A percentile compares a stretch with the other conserved stretches of the same genome.
Evolutionary conservation across 23 tunicate genomes (phyloP).

Genomic region (Ciona savignyi): DNA sequence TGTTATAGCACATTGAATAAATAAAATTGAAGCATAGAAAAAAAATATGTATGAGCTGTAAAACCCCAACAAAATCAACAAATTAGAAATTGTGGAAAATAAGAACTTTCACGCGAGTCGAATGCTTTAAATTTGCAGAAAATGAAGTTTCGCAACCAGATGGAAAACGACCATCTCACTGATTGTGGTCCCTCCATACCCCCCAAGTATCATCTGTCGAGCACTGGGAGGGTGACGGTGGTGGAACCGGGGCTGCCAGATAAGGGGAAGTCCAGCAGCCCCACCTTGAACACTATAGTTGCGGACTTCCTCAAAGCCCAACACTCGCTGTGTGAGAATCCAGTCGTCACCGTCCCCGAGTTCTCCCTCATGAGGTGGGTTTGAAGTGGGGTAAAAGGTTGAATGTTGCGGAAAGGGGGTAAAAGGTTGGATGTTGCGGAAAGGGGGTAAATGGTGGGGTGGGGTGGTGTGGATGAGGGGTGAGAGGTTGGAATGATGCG

Average conservation of each 20-base stretch:
- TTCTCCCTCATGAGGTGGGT: conserved; percentile 62
- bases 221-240: conserved; percentile 40
- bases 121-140: neutral
- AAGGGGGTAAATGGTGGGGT: neutral
- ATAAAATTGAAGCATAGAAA: no score
- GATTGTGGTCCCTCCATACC: neutral
- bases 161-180: neutral
- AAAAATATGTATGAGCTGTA: no score
- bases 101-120: neutral
- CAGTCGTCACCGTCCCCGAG: conserved; percentile 88
- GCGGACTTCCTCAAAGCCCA: conserved; percentile 59
- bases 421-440: neutral
- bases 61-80: no score
- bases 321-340: conserved; percentile 77
- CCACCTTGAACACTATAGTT: conserved; percentile 58
- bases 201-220: conserved; percentile 15
- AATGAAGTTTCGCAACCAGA: neutral
- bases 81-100: no score
- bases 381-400: neutral
- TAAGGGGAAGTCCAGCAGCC: neutral
- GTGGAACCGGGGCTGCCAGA: conserved; percentile 18
- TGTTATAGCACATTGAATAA: neutral
- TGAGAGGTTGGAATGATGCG: no score
- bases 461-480: no score
- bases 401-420: neutral